Evolutionary conservation across 1,140 invertebrate genomes (phyloP).

Genomic region (Halesus radiatus): DNA sequence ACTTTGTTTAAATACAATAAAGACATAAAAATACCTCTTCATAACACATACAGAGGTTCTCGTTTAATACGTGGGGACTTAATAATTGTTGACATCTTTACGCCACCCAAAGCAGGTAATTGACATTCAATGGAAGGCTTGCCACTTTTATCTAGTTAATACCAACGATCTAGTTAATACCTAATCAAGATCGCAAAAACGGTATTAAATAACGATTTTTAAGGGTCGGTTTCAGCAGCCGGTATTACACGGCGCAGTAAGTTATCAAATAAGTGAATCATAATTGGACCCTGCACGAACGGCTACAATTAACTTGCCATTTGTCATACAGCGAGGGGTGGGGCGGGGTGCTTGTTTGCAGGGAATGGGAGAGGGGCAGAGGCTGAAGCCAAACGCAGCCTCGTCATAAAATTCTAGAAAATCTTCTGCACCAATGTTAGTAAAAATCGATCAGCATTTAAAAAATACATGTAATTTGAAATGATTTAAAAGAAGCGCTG

Average conservation of each 20-base stretch:
- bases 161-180: slow-evolving; percentile 1
- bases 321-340: background rate
- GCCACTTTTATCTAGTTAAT: background rate
- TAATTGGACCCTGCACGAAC: slow-evolving; percentile 31
- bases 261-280: slow-evolving; percentile 50
- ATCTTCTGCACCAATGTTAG: too few species aligned
- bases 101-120: too few species aligned
- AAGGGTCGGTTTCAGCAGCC: slow-evolving; percentile 16
- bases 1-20: too few species aligned
- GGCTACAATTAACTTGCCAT: background rate
- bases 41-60: too few species aligned
- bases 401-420: too few species aligned
- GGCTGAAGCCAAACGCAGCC: background rate
- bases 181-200: background rate
- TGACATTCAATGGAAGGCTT: too few species aligned
- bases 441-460: too few species aligned
- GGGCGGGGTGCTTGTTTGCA: background rate
- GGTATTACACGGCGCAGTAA: slow-evolving; percentile 2
- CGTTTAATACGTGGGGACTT: too few species aligned
- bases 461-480: too few species aligned
- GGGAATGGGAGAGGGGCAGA: background rate
- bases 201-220: slow-evolving; percentile 10
- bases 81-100: too few species aligned
- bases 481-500: too few species aligned
- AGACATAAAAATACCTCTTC: too few species aligned